A percentile compares a stretch with the other conserved stretches of the same genome.
Conservation (phyloP, 2,888 invertebrate genomes). For the Adelphocoris suturalis region DNA sequence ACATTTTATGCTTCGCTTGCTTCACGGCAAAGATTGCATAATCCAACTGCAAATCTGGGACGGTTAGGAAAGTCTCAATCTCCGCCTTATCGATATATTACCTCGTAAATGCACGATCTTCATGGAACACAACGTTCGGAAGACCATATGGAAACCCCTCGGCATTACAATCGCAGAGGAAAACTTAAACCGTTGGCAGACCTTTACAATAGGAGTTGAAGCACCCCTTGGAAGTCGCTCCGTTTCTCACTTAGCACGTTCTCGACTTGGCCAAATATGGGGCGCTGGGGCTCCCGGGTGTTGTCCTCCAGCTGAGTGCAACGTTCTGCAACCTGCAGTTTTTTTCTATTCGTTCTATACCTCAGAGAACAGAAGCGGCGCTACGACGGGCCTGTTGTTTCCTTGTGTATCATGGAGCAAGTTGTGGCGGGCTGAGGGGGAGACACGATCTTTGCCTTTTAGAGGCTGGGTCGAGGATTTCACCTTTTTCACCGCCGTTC, state of each 20-base stretch:
- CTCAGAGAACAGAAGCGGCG: conserved; percentile 5
- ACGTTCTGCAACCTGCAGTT: conserved; percentile 32
- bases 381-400: conserved; percentile 12
- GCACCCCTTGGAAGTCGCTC: conserved; percentile 18
- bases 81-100: background rate
- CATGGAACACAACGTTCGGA: background rate
- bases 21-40: background rate
- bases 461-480: background rate
- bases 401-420: conserved; percentile 23
- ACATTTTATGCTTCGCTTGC: background rate
- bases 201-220: background rate
- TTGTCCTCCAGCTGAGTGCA: conserved; percentile 26
- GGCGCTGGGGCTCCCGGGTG: conserved; percentile 10
- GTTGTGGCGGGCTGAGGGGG: background rate
- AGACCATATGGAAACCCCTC: background rate
- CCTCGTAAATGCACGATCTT: background rate
- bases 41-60: background rate
- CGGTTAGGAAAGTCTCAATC: conserved; percentile 2
- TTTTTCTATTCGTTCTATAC: background rate
- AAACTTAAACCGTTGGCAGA: background rate
- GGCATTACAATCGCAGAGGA: background rate
- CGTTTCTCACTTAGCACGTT: conserved; percentile 56
- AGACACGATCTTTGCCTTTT: conserved; percentile 31
- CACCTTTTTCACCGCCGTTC: background rate
- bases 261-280: conserved; percentile 62